A percentile compares a stretch with the other conserved stretches of the same genome.
Conservation (phyloP, 2,888 invertebrate species). For the Trichopria drosophilae region DNA sequence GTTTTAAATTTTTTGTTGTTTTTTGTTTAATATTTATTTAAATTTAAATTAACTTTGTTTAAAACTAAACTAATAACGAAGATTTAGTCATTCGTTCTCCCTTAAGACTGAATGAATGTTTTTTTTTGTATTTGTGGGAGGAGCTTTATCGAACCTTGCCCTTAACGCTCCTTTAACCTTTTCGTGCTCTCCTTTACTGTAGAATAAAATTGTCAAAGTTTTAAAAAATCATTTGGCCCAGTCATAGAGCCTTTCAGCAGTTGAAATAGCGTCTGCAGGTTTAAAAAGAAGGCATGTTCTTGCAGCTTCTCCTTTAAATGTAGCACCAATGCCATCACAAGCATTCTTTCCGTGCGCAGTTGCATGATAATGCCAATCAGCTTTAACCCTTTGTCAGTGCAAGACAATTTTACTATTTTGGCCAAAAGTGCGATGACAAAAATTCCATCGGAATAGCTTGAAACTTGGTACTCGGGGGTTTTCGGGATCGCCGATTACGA, state of each 20-base stretch:
- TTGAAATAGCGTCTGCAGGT: conserved; percentile 3
- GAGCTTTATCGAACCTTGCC: neutral
- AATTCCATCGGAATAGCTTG: too few species aligned
- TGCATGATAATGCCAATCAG: neutral
- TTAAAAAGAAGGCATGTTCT: neutral
- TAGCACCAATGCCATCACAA: too few species aligned
- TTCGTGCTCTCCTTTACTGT: conserved; percentile 4
- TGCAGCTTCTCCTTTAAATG: conserved; percentile 2
- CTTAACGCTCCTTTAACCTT: neutral
- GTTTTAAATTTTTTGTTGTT: too few species aligned
- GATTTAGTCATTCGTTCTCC: neutral
- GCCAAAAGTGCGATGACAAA: too few species aligned
- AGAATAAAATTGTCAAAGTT: neutral
- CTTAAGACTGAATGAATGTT: neutral
- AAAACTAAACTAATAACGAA: too few species aligned
- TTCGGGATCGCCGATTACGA: too few species aligned
- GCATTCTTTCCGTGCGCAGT: neutral
- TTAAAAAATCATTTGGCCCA: neutral
- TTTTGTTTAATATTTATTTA: too few species aligned
- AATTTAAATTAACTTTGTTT: too few species aligned
- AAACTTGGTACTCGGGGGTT: too few species aligned
- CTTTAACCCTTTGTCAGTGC: too few species aligned
- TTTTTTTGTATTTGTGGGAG: neutral
- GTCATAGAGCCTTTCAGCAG: too few species aligned
- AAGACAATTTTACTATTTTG: too few species aligned